These are phyloP conservation scores for Hemicrepidius hirtus DNA, from an alignment of 2,888 invertebrate genomes.

Conservation along the genomic window DNA sequence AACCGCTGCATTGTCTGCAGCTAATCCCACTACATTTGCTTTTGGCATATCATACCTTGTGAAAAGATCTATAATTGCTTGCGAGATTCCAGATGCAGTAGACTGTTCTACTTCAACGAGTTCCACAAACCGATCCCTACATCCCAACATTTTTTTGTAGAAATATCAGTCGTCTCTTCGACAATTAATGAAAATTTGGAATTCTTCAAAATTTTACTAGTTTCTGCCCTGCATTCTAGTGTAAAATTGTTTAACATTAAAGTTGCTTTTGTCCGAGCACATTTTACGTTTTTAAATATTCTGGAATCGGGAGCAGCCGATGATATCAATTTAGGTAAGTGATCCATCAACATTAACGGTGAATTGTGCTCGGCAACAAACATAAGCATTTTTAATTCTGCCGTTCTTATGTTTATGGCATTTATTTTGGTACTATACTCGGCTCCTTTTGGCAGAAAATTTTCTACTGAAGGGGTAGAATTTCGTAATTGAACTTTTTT, in stretches of 20 bases:
- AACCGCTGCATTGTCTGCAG: conserved; percentile 47
- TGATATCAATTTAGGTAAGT: background rate
- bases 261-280: background rate
- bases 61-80: background rate
- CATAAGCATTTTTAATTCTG: background rate
- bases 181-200: background rate
- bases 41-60: background rate
- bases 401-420: background rate
- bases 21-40: conserved; percentile 44
- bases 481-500: too few species aligned
- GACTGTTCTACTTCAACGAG: background rate
- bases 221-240: background rate
- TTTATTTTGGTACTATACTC: too few species aligned
- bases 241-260: background rate
- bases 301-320: background rate
- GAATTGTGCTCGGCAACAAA: background rate
- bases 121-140: too few species aligned
- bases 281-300: background rate
- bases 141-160: conserved; percentile 1
- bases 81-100: conserved; percentile 3
- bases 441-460: too few species aligned
- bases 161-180: conserved; percentile 31
- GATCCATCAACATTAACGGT: background rate
- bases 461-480: too few species aligned
- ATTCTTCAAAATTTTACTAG: background rate